Conservation (phyloP, 2,888 invertebrate species). For the Arrhopalites spinosus region DNA sequence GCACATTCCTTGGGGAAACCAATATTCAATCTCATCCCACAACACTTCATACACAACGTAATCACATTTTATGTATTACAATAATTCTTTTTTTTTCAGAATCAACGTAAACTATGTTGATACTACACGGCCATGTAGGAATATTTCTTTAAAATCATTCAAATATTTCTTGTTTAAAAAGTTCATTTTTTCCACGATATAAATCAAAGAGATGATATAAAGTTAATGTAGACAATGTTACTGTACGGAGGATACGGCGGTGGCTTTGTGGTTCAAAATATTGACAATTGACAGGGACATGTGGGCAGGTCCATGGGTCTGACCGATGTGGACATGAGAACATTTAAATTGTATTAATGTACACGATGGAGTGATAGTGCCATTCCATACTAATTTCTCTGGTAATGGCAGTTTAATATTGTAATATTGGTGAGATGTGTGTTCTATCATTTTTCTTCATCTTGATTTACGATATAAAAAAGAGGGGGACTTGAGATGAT, state of each 20-base stretch:
- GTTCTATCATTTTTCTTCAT: conserved; percentile 20
- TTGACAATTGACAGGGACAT: conserved; percentile 15
- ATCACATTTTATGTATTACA: neutral
- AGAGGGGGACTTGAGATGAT: neutral
- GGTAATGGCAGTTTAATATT: too few species aligned
- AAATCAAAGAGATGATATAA: neutral
- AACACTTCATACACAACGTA: neutral
- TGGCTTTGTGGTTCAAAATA: conserved; percentile 13
- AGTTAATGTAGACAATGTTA: neutral
- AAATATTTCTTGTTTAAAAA: neutral
- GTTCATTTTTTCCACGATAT: neutral
- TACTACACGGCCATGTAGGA: neutral
- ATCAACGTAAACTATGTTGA: conserved; percentile 11
- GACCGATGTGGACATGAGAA: too few species aligned
- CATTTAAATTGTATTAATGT: too few species aligned
- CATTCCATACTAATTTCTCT: too few species aligned
- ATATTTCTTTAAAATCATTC: neutral
- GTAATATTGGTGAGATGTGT: too few species aligned
- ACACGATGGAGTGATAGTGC: too few species aligned
- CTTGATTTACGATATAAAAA: neutral
- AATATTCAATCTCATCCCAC: neutral
- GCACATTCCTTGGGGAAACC: conserved; percentile 41
- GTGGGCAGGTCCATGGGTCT: too few species aligned
- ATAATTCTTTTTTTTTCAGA: neutral
- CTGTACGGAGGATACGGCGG: too few species aligned